These are phyloP conservation scores for Apocheima hispidaria DNA, from an alignment of 2,888 invertebrate species.

Conservation along the genomic window DNA sequence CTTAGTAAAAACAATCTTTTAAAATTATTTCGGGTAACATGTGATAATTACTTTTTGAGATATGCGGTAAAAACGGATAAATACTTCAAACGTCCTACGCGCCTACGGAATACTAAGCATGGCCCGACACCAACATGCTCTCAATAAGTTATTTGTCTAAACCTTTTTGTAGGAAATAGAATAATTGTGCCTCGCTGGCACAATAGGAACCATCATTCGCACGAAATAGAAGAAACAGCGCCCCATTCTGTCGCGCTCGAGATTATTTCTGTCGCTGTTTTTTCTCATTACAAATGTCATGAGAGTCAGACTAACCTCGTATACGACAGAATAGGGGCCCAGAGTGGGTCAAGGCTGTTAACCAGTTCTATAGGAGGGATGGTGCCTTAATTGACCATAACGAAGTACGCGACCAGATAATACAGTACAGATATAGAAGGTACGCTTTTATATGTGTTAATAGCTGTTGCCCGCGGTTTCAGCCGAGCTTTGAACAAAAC, in stretches of 20 bases:
- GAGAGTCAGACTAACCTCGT: background rate
- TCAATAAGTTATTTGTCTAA: constrained; percentile 1
- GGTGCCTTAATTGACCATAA: constrained; percentile 28
- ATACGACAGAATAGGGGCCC: background rate
- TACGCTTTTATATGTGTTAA: constrained; percentile 1
- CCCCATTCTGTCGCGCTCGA: background rate
- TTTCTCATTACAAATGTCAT: background rate
- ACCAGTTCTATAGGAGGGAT: constrained; percentile 21
- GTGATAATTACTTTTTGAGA: no score
- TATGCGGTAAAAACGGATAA: no score
- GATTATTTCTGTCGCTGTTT: background rate
- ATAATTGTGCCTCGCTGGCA: constrained; percentile 9
- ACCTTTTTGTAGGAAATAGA: constrained; percentile 13
- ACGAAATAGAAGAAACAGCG: constrained; percentile 7
- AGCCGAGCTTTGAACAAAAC: no score
- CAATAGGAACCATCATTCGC: constrained; percentile 11
- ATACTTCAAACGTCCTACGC: no score
- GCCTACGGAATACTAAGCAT: no score
- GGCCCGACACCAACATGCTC: no score
- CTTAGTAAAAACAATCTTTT: no score
- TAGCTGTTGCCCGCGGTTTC: no score
- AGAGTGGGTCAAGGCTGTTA: constrained; percentile 20
- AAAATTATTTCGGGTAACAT: no score
- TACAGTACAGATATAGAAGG: constrained; percentile 6
- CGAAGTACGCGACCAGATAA: constrained; percentile 20